phyloP scores from a whole-genome alignment of 2,797 vertebrate genomes.

The Coreius guichenoti region DNA sequence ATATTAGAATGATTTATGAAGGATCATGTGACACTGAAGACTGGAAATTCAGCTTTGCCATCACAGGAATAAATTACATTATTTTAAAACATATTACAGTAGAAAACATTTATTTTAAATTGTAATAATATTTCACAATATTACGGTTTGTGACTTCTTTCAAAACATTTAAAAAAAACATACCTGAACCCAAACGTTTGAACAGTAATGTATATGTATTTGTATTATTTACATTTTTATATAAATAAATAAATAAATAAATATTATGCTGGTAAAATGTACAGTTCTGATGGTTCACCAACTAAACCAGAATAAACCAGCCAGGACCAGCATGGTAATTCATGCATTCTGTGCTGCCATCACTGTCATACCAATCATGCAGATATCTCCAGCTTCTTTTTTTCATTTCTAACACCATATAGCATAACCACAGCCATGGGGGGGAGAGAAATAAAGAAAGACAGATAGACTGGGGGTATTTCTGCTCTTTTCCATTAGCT shows the following conservation, averaged over 20 bases:
- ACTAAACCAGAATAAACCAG: conserved; percentile 23
- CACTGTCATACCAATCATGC: conserved; percentile 42
- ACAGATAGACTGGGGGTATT: conserved; percentile 40
- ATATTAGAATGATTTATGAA: not conserved
- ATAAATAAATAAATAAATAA: not conserved
- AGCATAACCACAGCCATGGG: conserved; percentile 30
- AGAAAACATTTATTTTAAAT: not conserved
- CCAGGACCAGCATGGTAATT: conserved; percentile 5
- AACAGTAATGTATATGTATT: not conserved
- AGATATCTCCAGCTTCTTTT: conserved; percentile 31
- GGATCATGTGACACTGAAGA: not conserved
- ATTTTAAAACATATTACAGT: not conserved
- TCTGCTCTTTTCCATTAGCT: conserved; percentile 87
- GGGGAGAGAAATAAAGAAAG: conserved; percentile 32
- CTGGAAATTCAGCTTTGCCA: not conserved
- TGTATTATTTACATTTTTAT: not conserved
- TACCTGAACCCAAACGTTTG: not conserved
- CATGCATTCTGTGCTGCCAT: conserved; percentile 11
- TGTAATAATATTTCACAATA: not conserved
- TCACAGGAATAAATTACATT: not conserved
- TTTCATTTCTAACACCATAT: conserved; percentile 28
- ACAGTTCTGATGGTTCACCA: not conserved
- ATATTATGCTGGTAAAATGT: not conserved
- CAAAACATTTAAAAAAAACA: not conserved
- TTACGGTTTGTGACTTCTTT: not conserved